These are phyloP conservation scores for Tonatia bakeri DNA, from an alignment of 2,113 vertebrate species.

Conservation along the genomic window DNA sequence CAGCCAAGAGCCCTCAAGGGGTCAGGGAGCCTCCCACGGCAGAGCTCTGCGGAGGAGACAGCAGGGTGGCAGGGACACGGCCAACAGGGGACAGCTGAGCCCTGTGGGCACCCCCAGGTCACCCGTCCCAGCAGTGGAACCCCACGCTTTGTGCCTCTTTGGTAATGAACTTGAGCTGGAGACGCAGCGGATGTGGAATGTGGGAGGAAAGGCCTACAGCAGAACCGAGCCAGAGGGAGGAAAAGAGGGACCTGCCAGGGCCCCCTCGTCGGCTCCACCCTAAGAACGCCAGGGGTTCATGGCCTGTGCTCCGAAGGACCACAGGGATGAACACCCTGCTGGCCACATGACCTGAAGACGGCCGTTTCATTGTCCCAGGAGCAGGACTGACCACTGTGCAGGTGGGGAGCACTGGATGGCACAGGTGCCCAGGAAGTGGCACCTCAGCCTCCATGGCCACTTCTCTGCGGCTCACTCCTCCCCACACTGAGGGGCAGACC, in stretches of 20 bases:
- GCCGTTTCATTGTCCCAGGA: not conserved
- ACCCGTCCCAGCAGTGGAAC: not conserved
- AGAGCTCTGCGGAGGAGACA: not conserved
- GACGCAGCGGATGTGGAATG: not conserved
- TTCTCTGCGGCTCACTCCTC: not conserved
- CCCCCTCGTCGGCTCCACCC: not conserved
- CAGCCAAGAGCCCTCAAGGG: not conserved
- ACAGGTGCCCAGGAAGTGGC: not conserved
- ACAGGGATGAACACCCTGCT: not conserved
- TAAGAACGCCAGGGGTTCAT: not conserved
- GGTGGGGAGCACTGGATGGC: not conserved
- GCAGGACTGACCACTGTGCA: not conserved
- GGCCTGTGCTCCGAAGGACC: not conserved
- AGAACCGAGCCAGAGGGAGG: not conserved
- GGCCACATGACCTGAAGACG: not conserved
- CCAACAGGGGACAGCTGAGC: not conserved
- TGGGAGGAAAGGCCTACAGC: not conserved
- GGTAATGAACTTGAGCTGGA: not conserved
- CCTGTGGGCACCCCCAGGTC: not conserved
- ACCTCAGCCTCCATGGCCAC: not conserved
- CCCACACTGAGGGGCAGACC: rapidly evolving
- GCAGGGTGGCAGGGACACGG: not conserved
- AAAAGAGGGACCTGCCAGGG: not conserved
- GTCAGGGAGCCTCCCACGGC: not conserved
- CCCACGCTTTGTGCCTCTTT: not conserved